Conservation (phyloP, 2,113 vertebrate species). For the Regulus satrapa region DNA sequence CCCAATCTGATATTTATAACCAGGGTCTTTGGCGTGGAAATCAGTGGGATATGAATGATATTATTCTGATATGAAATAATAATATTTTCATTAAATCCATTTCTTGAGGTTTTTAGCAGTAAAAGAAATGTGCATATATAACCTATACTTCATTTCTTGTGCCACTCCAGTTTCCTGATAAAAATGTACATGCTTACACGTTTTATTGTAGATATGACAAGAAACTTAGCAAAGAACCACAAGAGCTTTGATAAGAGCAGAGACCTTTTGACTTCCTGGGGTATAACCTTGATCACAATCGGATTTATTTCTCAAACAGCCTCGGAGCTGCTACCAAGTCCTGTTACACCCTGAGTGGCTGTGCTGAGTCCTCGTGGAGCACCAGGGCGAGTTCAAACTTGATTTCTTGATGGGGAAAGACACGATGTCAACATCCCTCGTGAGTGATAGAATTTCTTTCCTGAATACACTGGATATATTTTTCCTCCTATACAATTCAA, state of each 20-base stretch:
- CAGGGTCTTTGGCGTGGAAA: background rate
- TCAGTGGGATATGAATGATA: background rate
- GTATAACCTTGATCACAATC: background rate
- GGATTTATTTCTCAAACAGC: background rate
- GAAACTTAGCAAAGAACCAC: background rate
- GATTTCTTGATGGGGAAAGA: background rate
- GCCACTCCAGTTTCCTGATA: background rate
- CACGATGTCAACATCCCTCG: background rate
- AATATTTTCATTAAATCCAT: background rate
- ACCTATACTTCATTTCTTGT: background rate
- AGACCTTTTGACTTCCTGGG: background rate
- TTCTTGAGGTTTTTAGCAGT: background rate
- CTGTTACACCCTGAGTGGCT: background rate
- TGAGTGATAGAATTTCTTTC: background rate
- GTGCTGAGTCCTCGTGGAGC: background rate
- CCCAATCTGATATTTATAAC: background rate
- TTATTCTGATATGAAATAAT: background rate
- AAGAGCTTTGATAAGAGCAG: background rate
- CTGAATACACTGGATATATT: background rate
- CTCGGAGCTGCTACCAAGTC: background rate
- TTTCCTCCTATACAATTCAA: constrained; percentile 8
- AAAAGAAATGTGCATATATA: background rate
- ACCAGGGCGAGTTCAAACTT: constrained; percentile 21
- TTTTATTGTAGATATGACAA: background rate
- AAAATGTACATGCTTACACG: background rate